phyloP scores from a whole-genome alignment of 2,888 invertebrate species.

The Tiphia femorata region DNA sequence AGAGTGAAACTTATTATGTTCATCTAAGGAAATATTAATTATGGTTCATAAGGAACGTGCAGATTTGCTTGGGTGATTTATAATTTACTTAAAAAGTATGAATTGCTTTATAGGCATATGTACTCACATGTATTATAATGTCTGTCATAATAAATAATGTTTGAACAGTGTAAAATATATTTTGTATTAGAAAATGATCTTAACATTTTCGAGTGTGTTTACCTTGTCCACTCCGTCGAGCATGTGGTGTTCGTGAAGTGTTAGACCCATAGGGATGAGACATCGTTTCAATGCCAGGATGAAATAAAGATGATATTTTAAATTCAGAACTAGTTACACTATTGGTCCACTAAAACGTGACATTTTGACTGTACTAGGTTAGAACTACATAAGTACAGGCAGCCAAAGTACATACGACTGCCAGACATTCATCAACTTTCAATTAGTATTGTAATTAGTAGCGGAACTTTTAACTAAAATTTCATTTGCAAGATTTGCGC shows the following conservation, averaged over 20 bases:
- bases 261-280: slow-evolving; percentile 7
- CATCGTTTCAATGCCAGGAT: too few species aligned
- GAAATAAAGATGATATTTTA: too few species aligned
- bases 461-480: too few species aligned
- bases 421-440: too few species aligned
- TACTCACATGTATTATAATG: neutral
- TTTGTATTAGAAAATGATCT: neutral
- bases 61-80: slow-evolving; percentile 2
- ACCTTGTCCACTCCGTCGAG: slow-evolving; percentile 11
- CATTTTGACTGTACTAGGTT: too few species aligned
- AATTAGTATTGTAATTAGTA: too few species aligned
- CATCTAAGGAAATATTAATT: neutral
- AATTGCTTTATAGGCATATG: neutral
- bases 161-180: neutral
- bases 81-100: neutral
- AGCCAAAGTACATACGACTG: too few species aligned
- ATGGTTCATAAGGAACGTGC: neutral
- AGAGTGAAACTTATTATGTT: neutral
- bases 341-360: too few species aligned
- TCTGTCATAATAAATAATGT: neutral
- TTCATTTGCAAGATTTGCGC: too few species aligned
- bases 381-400: too few species aligned
- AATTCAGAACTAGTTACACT: too few species aligned
- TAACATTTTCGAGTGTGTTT: neutral
- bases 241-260: neutral